phyloP scores from a whole-genome alignment of 2,888 invertebrate species.

The Tinea pellionella region DNA sequence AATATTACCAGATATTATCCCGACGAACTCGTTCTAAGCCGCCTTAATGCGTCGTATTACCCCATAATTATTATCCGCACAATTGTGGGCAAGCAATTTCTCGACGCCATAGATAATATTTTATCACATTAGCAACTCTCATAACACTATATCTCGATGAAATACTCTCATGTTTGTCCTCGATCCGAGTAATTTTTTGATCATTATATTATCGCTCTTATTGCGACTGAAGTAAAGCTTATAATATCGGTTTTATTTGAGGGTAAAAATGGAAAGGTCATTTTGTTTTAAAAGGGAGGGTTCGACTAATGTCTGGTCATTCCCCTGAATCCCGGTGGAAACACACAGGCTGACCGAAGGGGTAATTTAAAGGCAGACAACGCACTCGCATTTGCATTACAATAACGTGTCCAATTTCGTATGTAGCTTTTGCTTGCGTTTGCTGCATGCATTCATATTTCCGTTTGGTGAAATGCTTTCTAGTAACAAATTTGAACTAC shows the following conservation, averaged over 20 bases:
- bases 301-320: constrained; percentile 57
- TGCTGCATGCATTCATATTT: not conserved
- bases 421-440: constrained; percentile 18
- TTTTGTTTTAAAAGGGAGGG: constrained; percentile 58
- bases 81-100: constrained; percentile 46
- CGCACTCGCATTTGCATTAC: constrained; percentile 62
- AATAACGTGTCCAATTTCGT: constrained; percentile 53
- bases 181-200: not conserved
- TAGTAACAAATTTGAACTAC: not conserved
- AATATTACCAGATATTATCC: constrained; percentile 37
- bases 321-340: constrained; percentile 26
- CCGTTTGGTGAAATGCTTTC: not conserved
- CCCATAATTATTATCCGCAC: constrained; percentile 58
- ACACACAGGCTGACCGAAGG: constrained; percentile 52
- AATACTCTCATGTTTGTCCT: constrained; percentile 31
- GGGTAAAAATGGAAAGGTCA: constrained; percentile 27
- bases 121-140: constrained; percentile 56
- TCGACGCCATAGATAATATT: constrained; percentile 37
- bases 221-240: not conserved
- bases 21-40: constrained; percentile 37
- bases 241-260: not conserved
- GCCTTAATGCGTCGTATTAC: constrained; percentile 37
- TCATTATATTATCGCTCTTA: not conserved
- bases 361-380: constrained; percentile 67
- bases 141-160: constrained; percentile 60